Evolutionary conservation across 2,888 invertebrate species (phyloP), one percentile per base, ranked within the genome.

Genomic region (Lacanobia wlatinum): DNA sequence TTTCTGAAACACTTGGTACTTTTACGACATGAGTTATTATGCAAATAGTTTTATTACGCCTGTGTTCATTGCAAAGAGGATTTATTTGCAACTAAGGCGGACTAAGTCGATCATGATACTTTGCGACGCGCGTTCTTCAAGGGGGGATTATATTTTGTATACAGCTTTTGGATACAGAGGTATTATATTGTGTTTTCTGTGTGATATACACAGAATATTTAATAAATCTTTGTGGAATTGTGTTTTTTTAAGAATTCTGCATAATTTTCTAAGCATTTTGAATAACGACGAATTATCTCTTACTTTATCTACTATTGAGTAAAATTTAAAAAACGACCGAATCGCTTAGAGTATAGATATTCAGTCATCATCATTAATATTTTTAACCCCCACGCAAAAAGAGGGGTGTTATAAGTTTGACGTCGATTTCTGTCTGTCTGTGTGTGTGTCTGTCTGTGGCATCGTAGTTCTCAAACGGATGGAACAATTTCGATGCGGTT

Each of bases 11-110:
- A 79, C 70, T 78, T 62, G 70, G 62, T 63, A 67, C 59, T 72
- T 61, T 52, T 56, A 72, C 66, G 66, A 82, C 75, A 71, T 83
- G 81, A 80, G 82, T 82, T 80, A 80, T 85, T 88, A 89, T 87
- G 88, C 82, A 88, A 88, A 88, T 88, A 86, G 87, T 88, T 88
- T 88, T 87, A 87, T 85, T 81, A 77, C 84, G 82, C 80, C 65
- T 83, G 81, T 87, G 83, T 84, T 88, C 82, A 79, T 79, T 76
- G 83, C 83, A 83, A 88, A 88, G 82, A 79, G 83, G 87, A 75
- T 89, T 87, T 87, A 87, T 85, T 84, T 86, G 82, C 76, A 70
- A 76, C 82, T 83, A 80, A 84, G 80, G 73, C 71, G 79, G 62
- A 74, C 72, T 88, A 84, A 88, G 87, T 83, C 86, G 83, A 87